Conservation (phyloP, 2,113 vertebrate species). For the Lophius piscatorius region DNA sequence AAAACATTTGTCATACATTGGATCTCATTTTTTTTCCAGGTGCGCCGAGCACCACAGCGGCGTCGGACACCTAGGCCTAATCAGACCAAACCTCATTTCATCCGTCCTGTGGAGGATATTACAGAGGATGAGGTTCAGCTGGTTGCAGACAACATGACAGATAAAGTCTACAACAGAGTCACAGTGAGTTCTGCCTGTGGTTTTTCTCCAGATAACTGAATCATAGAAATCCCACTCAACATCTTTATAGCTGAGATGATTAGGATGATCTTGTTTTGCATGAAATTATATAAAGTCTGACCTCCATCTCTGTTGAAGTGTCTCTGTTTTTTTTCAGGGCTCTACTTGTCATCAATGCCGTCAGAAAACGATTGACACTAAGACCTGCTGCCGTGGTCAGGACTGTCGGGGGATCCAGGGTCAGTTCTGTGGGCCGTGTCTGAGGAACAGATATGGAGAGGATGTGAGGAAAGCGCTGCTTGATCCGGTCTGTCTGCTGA, state of each 20-base stretch:
- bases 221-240: neutral
- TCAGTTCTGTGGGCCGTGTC: slow-evolving; percentile 83
- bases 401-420: slow-evolving; percentile 79
- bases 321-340: slow-evolving; percentile 63
- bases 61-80: slow-evolving; percentile 34
- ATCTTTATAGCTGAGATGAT: neutral
- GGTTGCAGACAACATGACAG: slow-evolving; percentile 74
- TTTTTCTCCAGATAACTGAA: neutral
- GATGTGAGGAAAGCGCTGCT: slow-evolving; percentile 78
- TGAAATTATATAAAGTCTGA: neutral
- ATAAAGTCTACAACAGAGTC: slow-evolving; percentile 78
- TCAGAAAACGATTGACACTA: slow-evolving; percentile 82
- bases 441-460: slow-evolving; percentile 83
- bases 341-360: slow-evolving; percentile 84
- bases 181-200: slow-evolving; percentile 57
- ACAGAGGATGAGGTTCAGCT: slow-evolving; percentile 76
- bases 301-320: neutral
- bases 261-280: neutral
- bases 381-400: slow-evolving; percentile 79
- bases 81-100: slow-evolving; percentile 62
- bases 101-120: slow-evolving; percentile 77
- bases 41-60: slow-evolving; percentile 48
- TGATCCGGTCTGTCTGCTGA: slow-evolving; percentile 72
- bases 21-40: slow-evolving; percentile 28
- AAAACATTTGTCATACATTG: neutral